phyloP scores from a whole-genome alignment of 2,797 vertebrate species.

The Oceanodroma leucorhoa region DNA sequence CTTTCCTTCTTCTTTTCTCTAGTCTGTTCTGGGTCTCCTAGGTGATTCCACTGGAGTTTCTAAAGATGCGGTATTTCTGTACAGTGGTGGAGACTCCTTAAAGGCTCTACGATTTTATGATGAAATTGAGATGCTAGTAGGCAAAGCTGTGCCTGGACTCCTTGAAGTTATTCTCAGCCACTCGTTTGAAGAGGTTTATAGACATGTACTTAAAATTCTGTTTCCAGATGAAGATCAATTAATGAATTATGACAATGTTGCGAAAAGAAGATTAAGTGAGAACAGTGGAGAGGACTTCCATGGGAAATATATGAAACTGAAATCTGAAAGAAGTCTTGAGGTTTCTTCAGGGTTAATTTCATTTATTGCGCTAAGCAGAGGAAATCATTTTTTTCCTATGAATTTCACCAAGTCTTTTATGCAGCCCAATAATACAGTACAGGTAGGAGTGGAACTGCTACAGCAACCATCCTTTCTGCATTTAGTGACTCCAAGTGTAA shows the following conservation, averaged over 20 bases:
- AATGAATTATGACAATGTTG: background rate
- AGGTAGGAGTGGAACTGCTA: background rate
- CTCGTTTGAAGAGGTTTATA: conserved; percentile 82
- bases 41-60: conserved; percentile 67
- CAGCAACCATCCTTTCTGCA: background rate
- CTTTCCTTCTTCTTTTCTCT: background rate
- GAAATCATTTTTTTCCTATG: conserved; percentile 50
- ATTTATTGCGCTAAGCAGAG: conserved; percentile 72
- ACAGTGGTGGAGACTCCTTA: conserved; percentile 91
- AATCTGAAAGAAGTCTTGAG: background rate
- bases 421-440: background rate
- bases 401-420: background rate
- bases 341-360: background rate
- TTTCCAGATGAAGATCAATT: conserved; percentile 24
- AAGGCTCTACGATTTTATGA: conserved; percentile 82
- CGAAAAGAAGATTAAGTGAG: conserved; percentile 63
- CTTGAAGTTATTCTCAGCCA: conserved; percentile 85
- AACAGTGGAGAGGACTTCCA: conserved; percentile 4
- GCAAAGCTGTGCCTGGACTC: conserved; percentile 78
- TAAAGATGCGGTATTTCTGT: conserved; percentile 83
- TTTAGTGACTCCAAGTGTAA: background rate
- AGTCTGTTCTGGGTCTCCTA: conserved; percentile 82
- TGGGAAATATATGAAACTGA: background rate
- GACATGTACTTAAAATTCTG: conserved; percentile 62
- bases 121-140: conserved; percentile 79